Conservation (phyloP, 2,888 invertebrate genomes). For the Flexamia atlantica region DNA sequence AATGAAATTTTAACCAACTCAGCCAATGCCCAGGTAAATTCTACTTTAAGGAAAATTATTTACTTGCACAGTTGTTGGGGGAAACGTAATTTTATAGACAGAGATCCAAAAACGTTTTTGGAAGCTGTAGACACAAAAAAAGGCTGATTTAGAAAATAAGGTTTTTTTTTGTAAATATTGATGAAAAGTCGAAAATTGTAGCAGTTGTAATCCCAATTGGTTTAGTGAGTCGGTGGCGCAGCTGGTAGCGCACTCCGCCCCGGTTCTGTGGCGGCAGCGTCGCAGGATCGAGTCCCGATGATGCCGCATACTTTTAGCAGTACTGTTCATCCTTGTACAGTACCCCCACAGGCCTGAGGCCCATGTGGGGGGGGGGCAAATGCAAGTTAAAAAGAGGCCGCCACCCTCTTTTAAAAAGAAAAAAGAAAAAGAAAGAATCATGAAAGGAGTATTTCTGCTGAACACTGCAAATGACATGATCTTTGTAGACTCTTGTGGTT, state of each 20-base stretch:
- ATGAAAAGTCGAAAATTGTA: conserved; percentile 52
- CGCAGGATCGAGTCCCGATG: no score
- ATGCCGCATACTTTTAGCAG: no score
- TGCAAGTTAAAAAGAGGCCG: no score
- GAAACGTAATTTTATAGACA: conserved; percentile 22
- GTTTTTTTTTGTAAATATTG: conserved; percentile 36
- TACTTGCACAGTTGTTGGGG: conserved; percentile 41
- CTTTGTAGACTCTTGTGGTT: conserved; percentile 51
- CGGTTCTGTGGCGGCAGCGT: no score
- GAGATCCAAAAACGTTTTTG: conserved; percentile 40
- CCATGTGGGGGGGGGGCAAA: no score
- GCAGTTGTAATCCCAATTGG: conserved; percentile 30
- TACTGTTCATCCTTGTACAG: no score
- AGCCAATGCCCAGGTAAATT: conserved; percentile 55
- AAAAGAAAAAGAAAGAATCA: no score
- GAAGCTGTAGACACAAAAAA: conserved; percentile 45
- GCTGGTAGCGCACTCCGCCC: no score
- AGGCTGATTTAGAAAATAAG: neutral
- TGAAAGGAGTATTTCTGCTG: conserved; percentile 47
- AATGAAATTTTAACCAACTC: conserved; percentile 50
- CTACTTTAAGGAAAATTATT: conserved; percentile 53
- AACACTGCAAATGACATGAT: conserved; percentile 46
- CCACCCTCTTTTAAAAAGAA: no score
- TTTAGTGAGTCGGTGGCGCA: no score
- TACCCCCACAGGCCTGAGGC: no score